Conservation (phyloP, 2,797 vertebrate genomes). For the Enteromius trimaculatus region DNA sequence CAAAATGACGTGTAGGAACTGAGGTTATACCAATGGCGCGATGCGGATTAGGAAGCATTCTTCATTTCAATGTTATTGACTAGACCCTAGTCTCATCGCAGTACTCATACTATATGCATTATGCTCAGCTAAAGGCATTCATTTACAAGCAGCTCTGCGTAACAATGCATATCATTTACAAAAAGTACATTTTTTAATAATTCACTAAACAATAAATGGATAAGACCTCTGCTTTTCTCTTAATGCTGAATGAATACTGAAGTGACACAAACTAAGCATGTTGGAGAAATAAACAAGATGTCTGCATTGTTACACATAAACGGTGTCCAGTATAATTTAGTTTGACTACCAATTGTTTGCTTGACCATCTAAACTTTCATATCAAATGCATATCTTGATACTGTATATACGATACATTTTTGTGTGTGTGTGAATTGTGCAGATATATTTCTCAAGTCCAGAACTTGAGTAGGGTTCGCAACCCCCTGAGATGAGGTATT, state of each 20-base stretch:
- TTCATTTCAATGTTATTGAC: slow-evolving; percentile 10
- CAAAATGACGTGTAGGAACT: background rate
- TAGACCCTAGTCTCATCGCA: background rate
- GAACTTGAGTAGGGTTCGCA: background rate
- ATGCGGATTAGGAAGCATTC: slow-evolving; percentile 13
- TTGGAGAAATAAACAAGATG: background rate
- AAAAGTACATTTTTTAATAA: slow-evolving; percentile 5
- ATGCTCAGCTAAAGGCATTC: slow-evolving; percentile 33
- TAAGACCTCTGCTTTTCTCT: slow-evolving; percentile 7
- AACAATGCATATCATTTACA: slow-evolving; percentile 14
- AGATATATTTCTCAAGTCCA: background rate
- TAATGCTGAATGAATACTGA: background rate
- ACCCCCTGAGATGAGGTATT: background rate
- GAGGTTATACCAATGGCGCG: background rate
- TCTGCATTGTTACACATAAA: background rate
- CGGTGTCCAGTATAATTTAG: background rate
- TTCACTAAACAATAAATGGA: background rate
- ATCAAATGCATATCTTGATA: background rate
- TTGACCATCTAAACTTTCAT: slow-evolving; percentile 5
- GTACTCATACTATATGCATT: slow-evolving; percentile 25
- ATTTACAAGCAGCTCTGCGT: slow-evolving; percentile 35
- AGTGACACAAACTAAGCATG: background rate
- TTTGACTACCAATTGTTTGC: background rate
- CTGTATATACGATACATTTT: background rate
- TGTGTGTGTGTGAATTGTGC: background rate